Conservation (phyloP, 1,140 invertebrate genomes). For the Dendroctonus ponderosae region DNA sequence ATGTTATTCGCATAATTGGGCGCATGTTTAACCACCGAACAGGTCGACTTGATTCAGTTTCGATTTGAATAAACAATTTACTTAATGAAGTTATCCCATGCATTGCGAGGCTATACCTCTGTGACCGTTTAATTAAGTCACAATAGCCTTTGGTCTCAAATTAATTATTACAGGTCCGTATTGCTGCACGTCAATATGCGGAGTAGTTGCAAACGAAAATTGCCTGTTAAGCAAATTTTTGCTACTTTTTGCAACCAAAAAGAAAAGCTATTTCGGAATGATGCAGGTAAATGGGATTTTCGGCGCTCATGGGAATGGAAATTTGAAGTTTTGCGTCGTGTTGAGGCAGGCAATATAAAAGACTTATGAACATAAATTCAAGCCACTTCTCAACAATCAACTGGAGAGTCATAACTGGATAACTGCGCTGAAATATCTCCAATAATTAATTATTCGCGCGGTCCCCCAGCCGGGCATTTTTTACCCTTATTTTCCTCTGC, state of each 20-base stretch:
- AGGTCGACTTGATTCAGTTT: conserved; percentile 21
- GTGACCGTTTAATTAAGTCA: conserved; percentile 21
- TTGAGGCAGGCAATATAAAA: too few relatives aligned
- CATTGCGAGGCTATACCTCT: conserved; percentile 5
- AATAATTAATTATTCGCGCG: conserved; percentile 26
- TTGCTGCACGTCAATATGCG: background rate
- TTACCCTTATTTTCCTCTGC: conserved; percentile 18
- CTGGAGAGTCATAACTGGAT: conserved; percentile 11
- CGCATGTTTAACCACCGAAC: conserved; percentile 12
- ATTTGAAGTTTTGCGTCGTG: too few relatives aligned
- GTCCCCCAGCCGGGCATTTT: conserved; percentile 1
- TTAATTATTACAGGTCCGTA: background rate
- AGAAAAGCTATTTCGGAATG: too few relatives aligned
- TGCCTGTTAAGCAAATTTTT: too few relatives aligned
- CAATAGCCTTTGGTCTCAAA: conserved; percentile 11
- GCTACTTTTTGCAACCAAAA: too few relatives aligned
- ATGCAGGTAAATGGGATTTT: too few relatives aligned
- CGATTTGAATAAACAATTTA: conserved; percentile 29
- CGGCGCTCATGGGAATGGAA: too few relatives aligned
- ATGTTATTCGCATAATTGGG: conserved; percentile 18
- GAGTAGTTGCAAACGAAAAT: too few relatives aligned
- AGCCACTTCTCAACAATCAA: conserved; percentile 9
- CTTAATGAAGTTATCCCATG: conserved; percentile 20
- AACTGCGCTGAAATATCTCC: conserved; percentile 15
- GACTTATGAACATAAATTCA: conserved; percentile 6